These are phyloP conservation scores for Callipepla squamata DNA, from an alignment of 2,113 vertebrate genomes.

Conservation along the genomic window DNA sequence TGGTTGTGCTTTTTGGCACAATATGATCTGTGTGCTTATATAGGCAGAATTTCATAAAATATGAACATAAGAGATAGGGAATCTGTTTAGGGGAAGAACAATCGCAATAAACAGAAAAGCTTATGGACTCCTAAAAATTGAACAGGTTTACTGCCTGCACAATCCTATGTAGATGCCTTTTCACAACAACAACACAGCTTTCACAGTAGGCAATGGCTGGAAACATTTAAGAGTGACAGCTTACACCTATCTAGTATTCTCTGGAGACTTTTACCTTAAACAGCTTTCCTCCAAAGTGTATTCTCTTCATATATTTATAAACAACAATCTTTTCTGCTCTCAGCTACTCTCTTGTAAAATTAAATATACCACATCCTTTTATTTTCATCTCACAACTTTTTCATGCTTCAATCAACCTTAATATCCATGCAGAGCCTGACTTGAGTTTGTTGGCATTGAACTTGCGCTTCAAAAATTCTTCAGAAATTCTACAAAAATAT, in stretches of 20 bases:
- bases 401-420: neutral
- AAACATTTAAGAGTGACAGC: neutral
- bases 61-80: neutral
- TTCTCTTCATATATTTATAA: constrained; percentile 12
- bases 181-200: neutral
- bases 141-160: neutral
- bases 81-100: neutral
- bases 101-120: constrained; percentile 8
- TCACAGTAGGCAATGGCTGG: neutral
- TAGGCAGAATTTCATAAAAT: neutral
- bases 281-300: neutral
- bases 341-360: neutral
- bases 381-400: neutral
- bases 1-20: neutral
- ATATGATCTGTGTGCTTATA: neutral
- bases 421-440: neutral
- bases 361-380: neutral
- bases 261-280: neutral
- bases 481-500: neutral
- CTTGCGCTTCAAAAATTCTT: neutral
- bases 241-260: neutral
- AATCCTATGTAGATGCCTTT: neutral
- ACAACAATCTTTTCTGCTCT: neutral
- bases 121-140: neutral
- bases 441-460: neutral